Conservation (phyloP, 1,140 invertebrate species). For the Anadara kagoshimensis region DNA sequence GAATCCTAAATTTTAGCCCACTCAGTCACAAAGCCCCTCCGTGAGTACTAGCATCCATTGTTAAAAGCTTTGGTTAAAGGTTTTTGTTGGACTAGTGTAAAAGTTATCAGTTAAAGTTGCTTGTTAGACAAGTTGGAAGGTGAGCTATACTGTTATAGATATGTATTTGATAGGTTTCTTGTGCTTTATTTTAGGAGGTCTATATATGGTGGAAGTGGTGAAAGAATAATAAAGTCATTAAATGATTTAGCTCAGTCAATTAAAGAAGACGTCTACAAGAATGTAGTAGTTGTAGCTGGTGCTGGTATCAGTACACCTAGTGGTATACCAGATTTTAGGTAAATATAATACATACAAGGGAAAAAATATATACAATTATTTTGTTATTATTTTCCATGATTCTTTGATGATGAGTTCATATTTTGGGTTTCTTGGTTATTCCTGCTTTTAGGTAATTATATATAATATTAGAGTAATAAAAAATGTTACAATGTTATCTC, state of each 20-base stretch:
- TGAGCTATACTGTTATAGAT: background rate
- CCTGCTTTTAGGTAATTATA: background rate
- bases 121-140: no score
- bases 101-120: no score
- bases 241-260: slow-evolving; percentile 59
- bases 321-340: slow-evolving; percentile 76
- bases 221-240: slow-evolving; percentile 11
- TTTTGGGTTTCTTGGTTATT: background rate
- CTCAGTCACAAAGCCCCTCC: no score
- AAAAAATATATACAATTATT: background rate
- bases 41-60: no score
- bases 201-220: slow-evolving; percentile 24
- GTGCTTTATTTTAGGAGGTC: slow-evolving; percentile 6
- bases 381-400: background rate
- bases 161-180: background rate
- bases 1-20: no score
- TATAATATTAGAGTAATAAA: no score
- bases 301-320: slow-evolving; percentile 77
- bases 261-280: slow-evolving; percentile 51
- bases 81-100: no score
- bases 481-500: no score
- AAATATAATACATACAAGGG: background rate
- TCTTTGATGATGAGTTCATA: background rate
- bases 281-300: slow-evolving; percentile 75
- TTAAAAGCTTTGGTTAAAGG: no score